A percentile compares a stretch with the other conserved stretches of the same genome.
Evolutionary conservation across 1,140 invertebrate genomes (phyloP).

Genomic region (Heliconius congener): DNA sequence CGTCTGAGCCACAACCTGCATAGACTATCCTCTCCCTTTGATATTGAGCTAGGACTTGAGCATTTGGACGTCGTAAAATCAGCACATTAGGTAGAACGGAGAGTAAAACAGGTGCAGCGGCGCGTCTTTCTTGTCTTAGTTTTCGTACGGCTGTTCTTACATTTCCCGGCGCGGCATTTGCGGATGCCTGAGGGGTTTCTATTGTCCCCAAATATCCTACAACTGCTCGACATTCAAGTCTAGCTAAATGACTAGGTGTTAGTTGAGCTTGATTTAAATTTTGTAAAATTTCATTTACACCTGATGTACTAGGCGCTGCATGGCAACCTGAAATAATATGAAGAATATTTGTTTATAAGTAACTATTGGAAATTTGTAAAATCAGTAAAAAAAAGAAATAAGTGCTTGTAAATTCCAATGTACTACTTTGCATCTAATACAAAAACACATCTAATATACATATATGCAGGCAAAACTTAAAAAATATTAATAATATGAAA

Average conservation of each 20-base stretch:
- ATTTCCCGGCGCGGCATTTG: slow-evolving; percentile 87
- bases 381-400: background rate
- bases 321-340: slow-evolving; percentile 63
- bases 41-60: slow-evolving; percentile 84
- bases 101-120: slow-evolving; percentile 92
- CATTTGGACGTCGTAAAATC: slow-evolving; percentile 87
- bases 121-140: slow-evolving; percentile 93
- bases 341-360: background rate
- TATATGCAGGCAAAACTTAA: too few species aligned
- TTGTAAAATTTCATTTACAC: slow-evolving; percentile 70
- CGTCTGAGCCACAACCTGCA: slow-evolving; percentile 93
- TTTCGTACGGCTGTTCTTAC: slow-evolving; percentile 92
- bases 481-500: too few species aligned
- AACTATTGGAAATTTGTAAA: background rate
- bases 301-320: slow-evolving; percentile 66
- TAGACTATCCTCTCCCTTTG: slow-evolving; percentile 93
- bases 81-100: slow-evolving; percentile 90
- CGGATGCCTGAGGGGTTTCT: slow-evolving; percentile 94
- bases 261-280: slow-evolving; percentile 65
- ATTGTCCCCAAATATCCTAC: slow-evolving; percentile 97
- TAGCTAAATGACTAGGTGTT: slow-evolving; percentile 58
- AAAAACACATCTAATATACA: background rate
- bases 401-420: background rate
- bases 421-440: background rate
- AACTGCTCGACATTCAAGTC: slow-evolving; percentile 89